Percentiles rank a stretch among this genome's conserved stretches.
Conservation (phyloP, 1,140 invertebrate genomes). For the Papilio polytes region DNA sequence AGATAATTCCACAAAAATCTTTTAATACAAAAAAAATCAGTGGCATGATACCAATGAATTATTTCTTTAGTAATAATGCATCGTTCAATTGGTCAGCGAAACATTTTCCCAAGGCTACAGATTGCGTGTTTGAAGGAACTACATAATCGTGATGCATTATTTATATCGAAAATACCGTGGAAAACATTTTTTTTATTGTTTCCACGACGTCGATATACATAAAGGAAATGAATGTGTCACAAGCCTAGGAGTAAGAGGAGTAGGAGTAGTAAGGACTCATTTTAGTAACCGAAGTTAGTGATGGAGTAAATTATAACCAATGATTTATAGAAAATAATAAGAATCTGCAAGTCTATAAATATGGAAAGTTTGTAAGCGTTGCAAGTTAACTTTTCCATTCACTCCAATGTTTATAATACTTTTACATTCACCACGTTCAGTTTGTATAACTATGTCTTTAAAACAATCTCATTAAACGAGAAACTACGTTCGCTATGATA, state of each 20-base stretch:
- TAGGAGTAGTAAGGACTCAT: neutral
- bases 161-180: neutral
- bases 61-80: neutral
- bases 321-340: neutral
- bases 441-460: slow-evolving; percentile 15
- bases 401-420: slow-evolving; percentile 32
- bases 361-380: neutral
- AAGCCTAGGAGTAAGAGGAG: too few species aligned
- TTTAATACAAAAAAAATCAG: too few species aligned
- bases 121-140: slow-evolving; percentile 3
- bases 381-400: slow-evolving; percentile 22
- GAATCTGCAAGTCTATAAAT: neutral
- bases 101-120: neutral
- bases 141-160: slow-evolving; percentile 1
- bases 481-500: neutral
- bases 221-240: neutral
- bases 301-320: too few species aligned
- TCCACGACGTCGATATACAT: neutral
- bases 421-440: slow-evolving; percentile 5
- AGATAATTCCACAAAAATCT: too few species aligned
- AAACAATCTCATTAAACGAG: slow-evolving; percentile 6
- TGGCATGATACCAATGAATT: too few species aligned
- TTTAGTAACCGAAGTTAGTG: too few species aligned
- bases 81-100: neutral
- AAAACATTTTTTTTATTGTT: neutral